A percentile compares a stretch with the other conserved stretches of the same genome.
phyloP scores from a whole-genome alignment of 1,140 invertebrate species.

The Formica selysi region DNA sequence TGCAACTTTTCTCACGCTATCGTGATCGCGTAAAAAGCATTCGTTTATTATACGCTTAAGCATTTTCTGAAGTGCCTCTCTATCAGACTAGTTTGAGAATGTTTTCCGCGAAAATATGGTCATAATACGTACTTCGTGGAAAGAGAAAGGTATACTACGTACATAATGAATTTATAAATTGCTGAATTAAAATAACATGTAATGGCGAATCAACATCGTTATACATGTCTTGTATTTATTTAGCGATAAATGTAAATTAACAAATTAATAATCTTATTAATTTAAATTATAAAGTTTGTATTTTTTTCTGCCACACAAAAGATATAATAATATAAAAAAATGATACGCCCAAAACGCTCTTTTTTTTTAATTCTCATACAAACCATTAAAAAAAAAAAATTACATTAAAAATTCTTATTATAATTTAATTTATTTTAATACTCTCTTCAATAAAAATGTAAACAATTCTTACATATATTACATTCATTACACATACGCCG shows the following conservation, averaged over 20 bases:
- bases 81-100: background rate
- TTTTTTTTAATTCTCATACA: background rate
- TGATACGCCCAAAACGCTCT: background rate
- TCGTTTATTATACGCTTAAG: conserved; percentile 30
- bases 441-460: background rate
- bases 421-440: background rate
- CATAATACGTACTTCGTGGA: background rate
- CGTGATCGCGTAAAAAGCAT: conserved; percentile 12
- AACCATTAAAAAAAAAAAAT: too few species aligned
- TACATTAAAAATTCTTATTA: background rate
- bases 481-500: background rate
- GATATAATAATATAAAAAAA: background rate
- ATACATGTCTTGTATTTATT: background rate
- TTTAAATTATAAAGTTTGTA: background rate
- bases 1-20: conserved; percentile 34
- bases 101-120: background rate
- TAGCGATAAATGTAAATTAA: background rate
- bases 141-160: background rate
- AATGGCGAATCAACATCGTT: background rate
- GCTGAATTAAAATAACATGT: background rate
- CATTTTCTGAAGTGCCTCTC: background rate
- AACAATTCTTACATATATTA: background rate
- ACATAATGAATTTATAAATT: conserved; percentile 17
- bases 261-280: background rate
- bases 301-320: background rate